Evolutionary conservation across 2,113 vertebrate genomes (phyloP).

Genomic region (Athene noctua): DNA sequence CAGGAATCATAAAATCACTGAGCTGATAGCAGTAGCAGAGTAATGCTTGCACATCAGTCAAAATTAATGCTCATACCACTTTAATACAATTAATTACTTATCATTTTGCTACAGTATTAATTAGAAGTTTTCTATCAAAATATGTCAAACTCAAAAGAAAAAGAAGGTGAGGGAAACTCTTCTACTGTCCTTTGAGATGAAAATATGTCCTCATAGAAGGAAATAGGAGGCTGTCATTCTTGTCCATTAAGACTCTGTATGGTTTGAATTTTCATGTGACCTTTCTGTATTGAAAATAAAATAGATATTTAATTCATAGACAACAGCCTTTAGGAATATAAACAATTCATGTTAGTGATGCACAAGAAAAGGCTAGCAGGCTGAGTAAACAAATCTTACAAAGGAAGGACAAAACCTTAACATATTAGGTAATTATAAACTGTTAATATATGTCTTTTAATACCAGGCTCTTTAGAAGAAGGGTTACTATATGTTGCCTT

Average conservation of each 20-base stretch:
- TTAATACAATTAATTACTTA: slow-evolving; percentile 17
- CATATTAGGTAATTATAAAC: background rate
- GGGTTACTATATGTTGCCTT: rapidly evolving
- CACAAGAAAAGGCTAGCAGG: background rate
- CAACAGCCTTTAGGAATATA: background rate
- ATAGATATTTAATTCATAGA: background rate
- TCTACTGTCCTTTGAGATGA: background rate
- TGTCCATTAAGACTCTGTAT: background rate
- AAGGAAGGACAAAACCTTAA: background rate
- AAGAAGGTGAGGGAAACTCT: background rate
- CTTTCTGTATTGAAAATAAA: background rate
- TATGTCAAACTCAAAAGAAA: background rate
- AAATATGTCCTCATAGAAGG: background rate
- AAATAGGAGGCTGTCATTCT: background rate
- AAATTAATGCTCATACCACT: background rate
- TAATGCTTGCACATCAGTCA: slow-evolving; percentile 8
- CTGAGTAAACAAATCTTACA: background rate
- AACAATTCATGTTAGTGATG: background rate
- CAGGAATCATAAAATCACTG: slow-evolving; percentile 38
- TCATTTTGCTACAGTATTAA: background rate
- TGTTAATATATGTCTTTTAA: background rate
- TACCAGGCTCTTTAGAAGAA: background rate
- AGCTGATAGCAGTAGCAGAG: background rate
- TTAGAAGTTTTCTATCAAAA: background rate
- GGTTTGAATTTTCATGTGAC: background rate